Base-by-base conservation (phyloP, 2,797 vertebrate genomes). In the Myotis planiceps region DNA sequence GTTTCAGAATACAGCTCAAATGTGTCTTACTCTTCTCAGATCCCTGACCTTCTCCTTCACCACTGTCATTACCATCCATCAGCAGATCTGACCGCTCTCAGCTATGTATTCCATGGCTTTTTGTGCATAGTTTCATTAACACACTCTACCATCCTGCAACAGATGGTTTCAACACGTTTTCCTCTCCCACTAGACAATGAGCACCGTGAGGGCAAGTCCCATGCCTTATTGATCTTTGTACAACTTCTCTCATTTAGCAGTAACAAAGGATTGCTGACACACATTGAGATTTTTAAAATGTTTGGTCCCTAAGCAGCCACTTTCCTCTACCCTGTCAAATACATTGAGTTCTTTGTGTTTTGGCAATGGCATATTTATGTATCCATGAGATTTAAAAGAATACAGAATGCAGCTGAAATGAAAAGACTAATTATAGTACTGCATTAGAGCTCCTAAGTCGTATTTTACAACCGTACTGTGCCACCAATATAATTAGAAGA, bases 401-500 rank as follows among this genome's bases (percentile, higher is more conserved):
- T 90, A 80, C 37, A 69, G 58, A 45, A 92, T 29, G 42, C 0
- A 82, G 94, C 72, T 39, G 42, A 96, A 97, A 97, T 94, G 75
- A 95, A 94, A 95, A 91, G 80, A 89, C 88, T 90, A 89, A 92
- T 96, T 97, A 94, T 37, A 85, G 25, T 49, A 83, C n/a, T 71
- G 60, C 88, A 91, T 89, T 96, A 88, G 65, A 97, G 86, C 47
- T 95, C 81, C 42, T 65, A 90, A 89, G 80, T 95, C 86, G 94
- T 94, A 95, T 92, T 92, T 95, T 93, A 72, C 51, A 96, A 53
- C 80, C 14, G 45, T 68, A 32, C 45, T 55, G 4, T 95, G 92
- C 34, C 63, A 94, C 80, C 60, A 86, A 90, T 85, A 90, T 97
- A 97, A 97, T 94, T 90, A 95, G 84, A 93, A 95, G 89, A 96